Conservation (phyloP, 2,888 invertebrate species). For the Torymus texanus region DNA sequence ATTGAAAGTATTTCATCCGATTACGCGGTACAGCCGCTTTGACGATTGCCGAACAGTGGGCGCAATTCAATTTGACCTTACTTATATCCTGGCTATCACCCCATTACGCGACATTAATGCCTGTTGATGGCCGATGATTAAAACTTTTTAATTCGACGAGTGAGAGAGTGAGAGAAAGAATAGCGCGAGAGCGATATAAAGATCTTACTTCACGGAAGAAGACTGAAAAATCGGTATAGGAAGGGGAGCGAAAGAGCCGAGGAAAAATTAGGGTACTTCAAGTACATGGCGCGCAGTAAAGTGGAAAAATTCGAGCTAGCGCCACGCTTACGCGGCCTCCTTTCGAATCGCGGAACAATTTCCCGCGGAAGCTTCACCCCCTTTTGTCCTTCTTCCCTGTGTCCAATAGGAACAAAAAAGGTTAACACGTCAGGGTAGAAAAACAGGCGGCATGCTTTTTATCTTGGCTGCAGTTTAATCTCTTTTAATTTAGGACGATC, state of each 20-base stretch:
- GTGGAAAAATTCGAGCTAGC: constrained; percentile 22
- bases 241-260: neutral
- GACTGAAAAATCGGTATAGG: constrained; percentile 17
- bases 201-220: neutral
- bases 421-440: too few species aligned
- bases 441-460: too few species aligned
- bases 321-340: neutral
- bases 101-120: neutral
- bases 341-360: constrained; percentile 21
- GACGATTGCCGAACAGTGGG: neutral
- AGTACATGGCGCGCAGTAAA: constrained; percentile 7
- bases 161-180: neutral
- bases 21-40: neutral
- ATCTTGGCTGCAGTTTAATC: too few species aligned
- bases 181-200: neutral
- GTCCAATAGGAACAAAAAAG: too few species aligned
- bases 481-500: too few species aligned
- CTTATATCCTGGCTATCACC: neutral
- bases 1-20: neutral
- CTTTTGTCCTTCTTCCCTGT: too few species aligned
- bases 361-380: neutral
- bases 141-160: constrained; percentile 7
- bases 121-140: neutral
- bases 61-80: neutral
- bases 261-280: constrained; percentile 25